Percentiles rank a stretch among this genome's conserved stretches.
Evolutionary conservation across 1,140 invertebrate genomes (phyloP).

Genomic region (Drosophila pectinifera): DNA sequence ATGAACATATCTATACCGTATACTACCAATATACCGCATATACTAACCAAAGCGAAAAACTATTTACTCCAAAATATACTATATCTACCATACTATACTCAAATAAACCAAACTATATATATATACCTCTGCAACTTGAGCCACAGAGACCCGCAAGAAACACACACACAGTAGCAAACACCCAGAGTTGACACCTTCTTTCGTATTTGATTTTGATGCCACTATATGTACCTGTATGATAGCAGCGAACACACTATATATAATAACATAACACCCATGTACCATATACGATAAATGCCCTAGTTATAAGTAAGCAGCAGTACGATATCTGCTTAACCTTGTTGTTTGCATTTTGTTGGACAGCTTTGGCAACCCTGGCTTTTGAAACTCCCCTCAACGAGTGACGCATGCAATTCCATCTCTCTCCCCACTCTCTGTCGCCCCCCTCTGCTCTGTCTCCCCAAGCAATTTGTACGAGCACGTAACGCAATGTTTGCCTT

Average conservation of each 20-base stretch:
- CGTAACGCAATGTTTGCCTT: constrained; percentile 22
- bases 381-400: constrained; percentile 5
- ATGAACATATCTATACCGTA: constrained; percentile 48
- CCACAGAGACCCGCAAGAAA: constrained; percentile 35
- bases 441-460: background rate
- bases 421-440: constrained; percentile 1
- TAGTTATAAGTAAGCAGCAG: constrained; percentile 29
- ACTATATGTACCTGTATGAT: constrained; percentile 33
- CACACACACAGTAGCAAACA: constrained; percentile 29
- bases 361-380: constrained; percentile 48
- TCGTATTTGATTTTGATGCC: constrained; percentile 41
- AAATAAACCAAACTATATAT: constrained; percentile 26
- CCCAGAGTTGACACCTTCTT: constrained; percentile 27
- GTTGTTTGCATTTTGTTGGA: constrained; percentile 50
- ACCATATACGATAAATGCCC: constrained; percentile 36
- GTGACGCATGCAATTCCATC: constrained; percentile 25
- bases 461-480: constrained; percentile 28
- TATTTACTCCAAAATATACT: constrained; percentile 42
- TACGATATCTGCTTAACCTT: constrained; percentile 33
- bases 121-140: constrained; percentile 41
- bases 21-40: constrained; percentile 49
- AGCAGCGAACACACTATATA: constrained; percentile 15
- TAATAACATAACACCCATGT: constrained; percentile 16
- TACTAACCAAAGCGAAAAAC: constrained; percentile 39
- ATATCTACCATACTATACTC: constrained; percentile 38